Conservation (phyloP, 2,113 vertebrate species). For the Puma concolor region DNA sequence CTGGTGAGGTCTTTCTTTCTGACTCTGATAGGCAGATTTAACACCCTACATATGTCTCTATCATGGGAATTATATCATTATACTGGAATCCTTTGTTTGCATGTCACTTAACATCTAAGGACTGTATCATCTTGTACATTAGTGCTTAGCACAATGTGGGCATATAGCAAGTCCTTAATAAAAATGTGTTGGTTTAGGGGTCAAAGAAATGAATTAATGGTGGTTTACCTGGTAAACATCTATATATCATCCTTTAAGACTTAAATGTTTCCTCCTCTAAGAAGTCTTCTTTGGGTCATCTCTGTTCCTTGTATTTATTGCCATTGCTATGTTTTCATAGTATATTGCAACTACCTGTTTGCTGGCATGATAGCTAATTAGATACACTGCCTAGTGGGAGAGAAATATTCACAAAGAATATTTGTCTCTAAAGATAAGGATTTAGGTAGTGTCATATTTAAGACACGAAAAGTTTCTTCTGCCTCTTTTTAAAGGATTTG, state of each 20-base stretch:
- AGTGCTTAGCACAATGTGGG: not conserved
- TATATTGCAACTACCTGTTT: not conserved
- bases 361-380: not conserved
- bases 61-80: not conserved
- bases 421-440: not conserved
- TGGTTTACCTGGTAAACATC: not conserved
- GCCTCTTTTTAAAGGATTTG: slow-evolving; percentile 25
- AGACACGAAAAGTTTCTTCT: not conserved
- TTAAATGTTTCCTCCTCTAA: not conserved
- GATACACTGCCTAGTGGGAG: not conserved
- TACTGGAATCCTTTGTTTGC: not conserved
- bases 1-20: not conserved
- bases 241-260: not conserved
- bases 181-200: not conserved
- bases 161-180: not conserved
- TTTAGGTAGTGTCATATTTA: slow-evolving; percentile 48
- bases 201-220: slow-evolving; percentile 48
- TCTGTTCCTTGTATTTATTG: not conserved
- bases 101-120: not conserved
- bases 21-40: not conserved
- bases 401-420: not conserved
- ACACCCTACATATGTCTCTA: not conserved
- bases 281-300: not conserved
- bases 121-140: not conserved
- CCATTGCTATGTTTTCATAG: not conserved